Percentiles rank a stretch among this genome's conserved stretches.
Conservation (phyloP, 1,140 invertebrate species). For the Meloidogyne floridensis region DNA sequence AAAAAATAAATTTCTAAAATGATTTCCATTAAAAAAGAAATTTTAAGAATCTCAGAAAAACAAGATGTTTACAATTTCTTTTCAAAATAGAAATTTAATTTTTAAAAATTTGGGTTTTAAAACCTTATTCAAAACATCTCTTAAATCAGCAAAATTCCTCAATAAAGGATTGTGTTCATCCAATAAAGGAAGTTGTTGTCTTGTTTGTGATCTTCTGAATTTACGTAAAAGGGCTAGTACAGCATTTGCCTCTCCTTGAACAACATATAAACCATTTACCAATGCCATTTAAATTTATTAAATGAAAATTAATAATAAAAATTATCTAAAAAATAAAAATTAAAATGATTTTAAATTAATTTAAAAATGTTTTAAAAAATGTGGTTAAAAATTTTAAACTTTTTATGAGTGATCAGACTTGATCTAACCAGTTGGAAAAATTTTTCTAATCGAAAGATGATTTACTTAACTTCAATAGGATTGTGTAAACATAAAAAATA, state of each 20-base stretch:
- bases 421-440: too few relatives aligned
- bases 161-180: conserved; percentile 51
- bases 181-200: conserved; percentile 34
- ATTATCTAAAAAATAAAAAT: too few relatives aligned
- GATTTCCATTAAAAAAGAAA: not conserved
- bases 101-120: not conserved
- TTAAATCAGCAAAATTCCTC: conserved; percentile 52
- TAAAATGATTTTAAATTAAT: not conserved
- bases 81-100: too few relatives aligned
- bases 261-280: conserved; percentile 41
- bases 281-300: conserved; percentile 18
- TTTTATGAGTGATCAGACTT: too few relatives aligned
- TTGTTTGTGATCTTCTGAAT: conserved; percentile 35
- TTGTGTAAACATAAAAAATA: too few relatives aligned
- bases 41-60: conserved; percentile 35
- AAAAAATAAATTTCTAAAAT: conserved; percentile 13
- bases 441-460: too few relatives aligned
- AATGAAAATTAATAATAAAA: not conserved
- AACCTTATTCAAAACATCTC: conserved; percentile 55
- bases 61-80: not conserved
- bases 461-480: too few relatives aligned
- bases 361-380: too few relatives aligned
- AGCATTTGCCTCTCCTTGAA: conserved; percentile 47
- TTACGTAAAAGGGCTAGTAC: conserved; percentile 46
- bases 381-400: too few relatives aligned